Evolutionary conservation across 2,888 invertebrate species (phyloP).

Genomic region (Clanis bilineata): DNA sequence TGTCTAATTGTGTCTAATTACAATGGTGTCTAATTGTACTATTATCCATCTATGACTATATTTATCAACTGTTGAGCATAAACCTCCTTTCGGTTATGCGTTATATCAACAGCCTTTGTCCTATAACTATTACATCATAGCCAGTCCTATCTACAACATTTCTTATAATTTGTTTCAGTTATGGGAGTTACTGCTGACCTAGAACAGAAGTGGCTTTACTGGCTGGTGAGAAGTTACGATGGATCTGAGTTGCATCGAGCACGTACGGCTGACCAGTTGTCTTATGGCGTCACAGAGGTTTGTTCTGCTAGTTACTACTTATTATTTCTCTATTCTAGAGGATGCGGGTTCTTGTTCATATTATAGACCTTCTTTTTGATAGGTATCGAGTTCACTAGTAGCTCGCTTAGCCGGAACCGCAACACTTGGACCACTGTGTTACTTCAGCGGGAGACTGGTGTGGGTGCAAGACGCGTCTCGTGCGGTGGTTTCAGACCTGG

Average conservation of each 20-base stretch:
- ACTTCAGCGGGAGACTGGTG: slow-evolving; percentile 90
- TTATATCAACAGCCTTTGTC: too few relatives aligned
- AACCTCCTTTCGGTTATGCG: too few relatives aligned
- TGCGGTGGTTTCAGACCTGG: slow-evolving; percentile 88
- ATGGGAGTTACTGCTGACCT: slow-evolving; percentile 93
- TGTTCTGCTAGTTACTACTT: too few relatives aligned
- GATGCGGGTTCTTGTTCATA: too few relatives aligned
- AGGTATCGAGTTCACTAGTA: slow-evolving; percentile 69
- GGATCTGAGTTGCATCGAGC: slow-evolving; percentile 89
- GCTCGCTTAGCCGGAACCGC: slow-evolving; percentile 63
- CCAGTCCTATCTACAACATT: too few relatives aligned
- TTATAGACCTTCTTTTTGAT: slow-evolving; percentile 9
- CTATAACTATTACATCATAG: too few relatives aligned
- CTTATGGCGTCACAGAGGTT: slow-evolving; percentile 66
- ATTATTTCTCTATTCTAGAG: too few relatives aligned
- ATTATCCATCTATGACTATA: too few relatives aligned
- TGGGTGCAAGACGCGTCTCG: slow-evolving; percentile 91
- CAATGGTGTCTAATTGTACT: too few relatives aligned
- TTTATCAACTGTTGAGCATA: too few relatives aligned
- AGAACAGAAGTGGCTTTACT: slow-evolving; percentile 89
- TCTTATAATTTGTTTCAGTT: slow-evolving; percentile 79
- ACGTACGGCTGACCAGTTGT: slow-evolving; percentile 83
- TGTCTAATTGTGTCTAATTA: not conserved
- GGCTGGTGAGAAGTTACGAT: slow-evolving; percentile 91
- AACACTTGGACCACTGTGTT: slow-evolving; percentile 88